phyloP scores from a whole-genome alignment of 37 sponge, comb jelly and placozoan genomes.

The Tethya wilhelma region DNA sequence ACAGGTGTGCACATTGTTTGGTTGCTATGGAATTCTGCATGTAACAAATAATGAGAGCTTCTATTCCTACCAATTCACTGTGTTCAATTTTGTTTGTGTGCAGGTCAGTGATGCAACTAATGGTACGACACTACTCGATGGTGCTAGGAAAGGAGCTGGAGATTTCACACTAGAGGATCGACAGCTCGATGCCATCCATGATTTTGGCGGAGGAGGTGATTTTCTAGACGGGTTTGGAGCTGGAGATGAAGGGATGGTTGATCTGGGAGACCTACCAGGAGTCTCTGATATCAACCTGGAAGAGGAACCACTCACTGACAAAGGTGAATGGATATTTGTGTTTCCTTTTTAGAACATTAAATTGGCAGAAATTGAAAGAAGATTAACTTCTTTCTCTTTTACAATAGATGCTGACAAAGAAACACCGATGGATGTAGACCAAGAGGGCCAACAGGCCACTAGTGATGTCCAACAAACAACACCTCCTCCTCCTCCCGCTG shows the following conservation, averaged over 20 bases:
- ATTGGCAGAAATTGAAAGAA: not conserved
- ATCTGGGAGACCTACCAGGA: slow-evolving; percentile 18
- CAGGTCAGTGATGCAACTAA: slow-evolving; percentile 21
- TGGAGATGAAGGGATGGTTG: slow-evolving; percentile 44
- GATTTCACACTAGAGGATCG: slow-evolving; percentile 18
- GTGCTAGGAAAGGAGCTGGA: not conserved
- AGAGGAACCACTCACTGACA: not conserved
- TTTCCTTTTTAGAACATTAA: too few species aligned
- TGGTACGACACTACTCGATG: slow-evolving; percentile 1
- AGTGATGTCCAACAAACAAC: too few species aligned
- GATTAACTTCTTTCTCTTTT: not conserved
- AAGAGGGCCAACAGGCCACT: not conserved
- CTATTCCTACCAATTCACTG: too few species aligned
- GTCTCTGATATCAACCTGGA: slow-evolving; percentile 30
- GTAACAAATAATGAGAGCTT: too few species aligned
- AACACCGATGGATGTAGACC: slow-evolving; percentile 55
- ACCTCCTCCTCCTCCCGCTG: too few species aligned
- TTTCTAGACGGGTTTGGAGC: slow-evolving; percentile 39
- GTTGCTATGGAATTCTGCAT: too few species aligned
- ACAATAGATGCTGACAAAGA: not conserved
- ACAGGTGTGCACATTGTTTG: too few species aligned
- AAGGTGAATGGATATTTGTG: not conserved
- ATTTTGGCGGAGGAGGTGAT: slow-evolving; percentile 33
- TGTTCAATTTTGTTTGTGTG: too few species aligned
- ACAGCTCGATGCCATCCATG: slow-evolving; percentile 15